phyloP scores from a whole-genome alignment of 2,113 vertebrate genomes.

The Clarias macrocephalus region DNA sequence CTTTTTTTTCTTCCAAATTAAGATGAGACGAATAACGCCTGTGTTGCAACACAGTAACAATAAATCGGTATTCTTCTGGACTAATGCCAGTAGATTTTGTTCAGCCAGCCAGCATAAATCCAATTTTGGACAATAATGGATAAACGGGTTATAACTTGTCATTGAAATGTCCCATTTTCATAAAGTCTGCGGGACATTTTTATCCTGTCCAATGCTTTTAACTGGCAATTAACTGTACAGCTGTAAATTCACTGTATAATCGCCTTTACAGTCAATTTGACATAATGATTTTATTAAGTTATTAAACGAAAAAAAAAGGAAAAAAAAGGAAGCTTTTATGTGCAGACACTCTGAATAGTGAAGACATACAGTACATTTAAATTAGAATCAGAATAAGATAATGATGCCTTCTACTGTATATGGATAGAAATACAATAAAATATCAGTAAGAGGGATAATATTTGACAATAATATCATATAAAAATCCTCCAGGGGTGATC shows the following conservation, averaged over 20 bases:
- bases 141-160: conserved; percentile 15
- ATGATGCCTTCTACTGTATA: not conserved
- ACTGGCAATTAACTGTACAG: conserved; percentile 1
- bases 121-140: conserved; percentile 3
- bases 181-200: not conserved
- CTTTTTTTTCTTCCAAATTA: not conserved
- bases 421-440: not conserved
- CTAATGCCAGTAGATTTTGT: not conserved
- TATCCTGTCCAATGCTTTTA: conserved; percentile 12
- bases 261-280: not conserved
- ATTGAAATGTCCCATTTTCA: not conserved
- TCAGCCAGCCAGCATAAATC: not conserved
- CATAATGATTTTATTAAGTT: not conserved
- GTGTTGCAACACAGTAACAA: too few relatives aligned
- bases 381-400: not conserved
- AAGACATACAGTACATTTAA: not conserved
- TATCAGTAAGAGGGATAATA: not conserved
- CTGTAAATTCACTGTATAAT: conserved; percentile 4
- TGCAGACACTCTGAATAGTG: not conserved
- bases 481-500: not conserved
- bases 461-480: too few relatives aligned
- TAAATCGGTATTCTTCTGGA: not conserved
- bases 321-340: not conserved
- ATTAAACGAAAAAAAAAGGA: not conserved
- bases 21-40: not conserved